Percentiles rank a stretch among this genome's conserved stretches.
Evolutionary conservation across 1,140 invertebrate species (phyloP).

Genomic region (Cyclina sinensis): DNA sequence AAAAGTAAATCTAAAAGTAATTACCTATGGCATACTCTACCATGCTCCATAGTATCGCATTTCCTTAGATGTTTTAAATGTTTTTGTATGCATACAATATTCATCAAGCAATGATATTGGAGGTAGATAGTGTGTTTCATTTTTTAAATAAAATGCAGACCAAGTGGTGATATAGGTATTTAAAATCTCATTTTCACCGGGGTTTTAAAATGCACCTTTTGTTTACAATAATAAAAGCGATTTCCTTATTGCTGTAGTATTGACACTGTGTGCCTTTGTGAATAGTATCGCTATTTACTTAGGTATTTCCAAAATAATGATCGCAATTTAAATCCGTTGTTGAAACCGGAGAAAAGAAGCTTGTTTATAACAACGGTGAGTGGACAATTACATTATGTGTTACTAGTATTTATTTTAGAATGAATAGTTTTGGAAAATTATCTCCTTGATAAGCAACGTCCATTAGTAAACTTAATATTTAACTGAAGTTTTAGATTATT

Average conservation of each 20-base stretch:
- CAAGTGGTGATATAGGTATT: not conserved
- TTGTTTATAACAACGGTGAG: not conserved
- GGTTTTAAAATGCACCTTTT: not conserved
- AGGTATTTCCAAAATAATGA: constrained; percentile 2
- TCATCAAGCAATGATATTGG: not conserved
- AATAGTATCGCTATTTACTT: not conserved
- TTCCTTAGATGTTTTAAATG: not conserved
- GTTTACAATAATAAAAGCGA: not conserved
- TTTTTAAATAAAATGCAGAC: not conserved
- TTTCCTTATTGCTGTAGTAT: not conserved
- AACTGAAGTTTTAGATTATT: too few species aligned
- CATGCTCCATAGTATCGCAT: not conserved
- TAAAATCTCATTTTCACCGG: not conserved
- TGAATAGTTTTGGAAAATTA: not conserved
- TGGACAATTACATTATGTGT: not conserved
- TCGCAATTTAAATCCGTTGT: not conserved
- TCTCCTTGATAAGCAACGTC: not conserved
- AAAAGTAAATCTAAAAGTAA: not conserved
- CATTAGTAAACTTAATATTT: not conserved
- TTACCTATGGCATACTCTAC: not conserved
- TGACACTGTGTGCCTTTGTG: constrained; percentile 3
- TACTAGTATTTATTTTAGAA: not conserved
- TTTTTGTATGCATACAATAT: not conserved
- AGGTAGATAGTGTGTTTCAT: not conserved
- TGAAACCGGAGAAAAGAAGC: not conserved